Evolutionary conservation across 2,797 vertebrate species (phyloP).

Genomic region (Hipposideros larvatus): DNA sequence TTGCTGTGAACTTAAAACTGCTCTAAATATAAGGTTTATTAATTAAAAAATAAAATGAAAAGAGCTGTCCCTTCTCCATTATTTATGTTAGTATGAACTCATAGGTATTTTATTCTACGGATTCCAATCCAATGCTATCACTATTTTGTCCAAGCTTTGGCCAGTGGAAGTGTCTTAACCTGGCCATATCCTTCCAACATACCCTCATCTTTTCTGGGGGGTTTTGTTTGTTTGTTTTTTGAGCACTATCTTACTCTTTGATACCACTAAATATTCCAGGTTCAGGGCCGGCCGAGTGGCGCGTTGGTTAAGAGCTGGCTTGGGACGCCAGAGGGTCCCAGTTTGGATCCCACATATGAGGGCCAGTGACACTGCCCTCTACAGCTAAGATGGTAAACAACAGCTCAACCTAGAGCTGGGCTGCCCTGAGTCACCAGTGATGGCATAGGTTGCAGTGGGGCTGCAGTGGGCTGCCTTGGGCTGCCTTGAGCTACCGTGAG

Average conservation of each 20-base stretch:
- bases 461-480: too few relatives aligned
- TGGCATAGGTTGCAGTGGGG: too few relatives aligned
- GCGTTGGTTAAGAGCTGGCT: too few relatives aligned
- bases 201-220: background rate
- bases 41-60: conserved; percentile 1
- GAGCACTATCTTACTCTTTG: conserved; percentile 31
- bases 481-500: too few relatives aligned
- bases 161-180: background rate
- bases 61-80: background rate
- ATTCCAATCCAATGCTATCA: conserved; percentile 13
- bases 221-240: background rate
- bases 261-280: conserved; percentile 6
- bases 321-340: too few relatives aligned
- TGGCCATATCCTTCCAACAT: background rate
- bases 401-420: too few relatives aligned
- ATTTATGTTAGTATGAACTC: background rate
- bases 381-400: too few relatives aligned
- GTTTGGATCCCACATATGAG: too few relatives aligned
- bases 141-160: conserved; percentile 1
- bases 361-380: too few relatives aligned
- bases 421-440: too few relatives aligned
- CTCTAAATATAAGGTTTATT: conserved; percentile 43
- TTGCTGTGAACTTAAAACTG: conserved; percentile 27
- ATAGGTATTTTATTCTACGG: background rate
- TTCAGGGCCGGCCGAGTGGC: background rate